Evolutionary conservation across 2,888 invertebrate species (phyloP).

Genomic region (Trichopria drosophilae): DNA sequence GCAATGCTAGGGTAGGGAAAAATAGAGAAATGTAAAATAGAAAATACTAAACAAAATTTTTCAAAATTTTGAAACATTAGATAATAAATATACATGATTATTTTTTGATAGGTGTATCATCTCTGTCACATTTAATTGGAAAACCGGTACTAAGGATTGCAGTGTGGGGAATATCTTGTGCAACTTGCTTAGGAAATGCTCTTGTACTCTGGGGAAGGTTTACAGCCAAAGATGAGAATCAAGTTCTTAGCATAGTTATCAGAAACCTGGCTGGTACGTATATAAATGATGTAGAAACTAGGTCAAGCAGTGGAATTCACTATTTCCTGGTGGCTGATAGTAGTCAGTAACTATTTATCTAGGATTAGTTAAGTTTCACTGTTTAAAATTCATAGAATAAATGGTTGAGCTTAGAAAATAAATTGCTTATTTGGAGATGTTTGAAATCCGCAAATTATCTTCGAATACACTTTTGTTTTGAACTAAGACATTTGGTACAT

Average conservation of each 20-base stretch:
- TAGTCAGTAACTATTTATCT: no score
- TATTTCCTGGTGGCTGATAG: no score
- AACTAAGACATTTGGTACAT: no score
- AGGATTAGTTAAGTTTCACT: no score
- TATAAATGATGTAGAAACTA: no score
- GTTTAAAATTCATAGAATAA: no score
- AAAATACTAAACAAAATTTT: constrained; percentile 33
- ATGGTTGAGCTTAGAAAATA: no score
- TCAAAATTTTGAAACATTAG: constrained; percentile 32
- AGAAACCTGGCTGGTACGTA: constrained; percentile 66
- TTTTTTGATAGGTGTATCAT: constrained; percentile 61
- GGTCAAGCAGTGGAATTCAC: no score
- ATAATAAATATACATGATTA: background rate
- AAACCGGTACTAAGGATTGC: constrained; percentile 64
- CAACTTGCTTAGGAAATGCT: constrained; percentile 67
- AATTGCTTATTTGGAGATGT: no score
- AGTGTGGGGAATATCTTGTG: constrained; percentile 66
- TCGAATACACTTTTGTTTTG: no score
- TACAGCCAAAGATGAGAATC: constrained; percentile 66
- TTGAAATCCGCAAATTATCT: no score
- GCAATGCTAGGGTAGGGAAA: background rate
- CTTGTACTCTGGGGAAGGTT: constrained; percentile 67
- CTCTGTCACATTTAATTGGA: constrained; percentile 63
- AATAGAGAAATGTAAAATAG: no score
- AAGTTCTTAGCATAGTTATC: constrained; percentile 66